Evolutionary conservation across 2,888 invertebrate genomes (phyloP).

Genomic region (Drosophila pegasa): DNA sequence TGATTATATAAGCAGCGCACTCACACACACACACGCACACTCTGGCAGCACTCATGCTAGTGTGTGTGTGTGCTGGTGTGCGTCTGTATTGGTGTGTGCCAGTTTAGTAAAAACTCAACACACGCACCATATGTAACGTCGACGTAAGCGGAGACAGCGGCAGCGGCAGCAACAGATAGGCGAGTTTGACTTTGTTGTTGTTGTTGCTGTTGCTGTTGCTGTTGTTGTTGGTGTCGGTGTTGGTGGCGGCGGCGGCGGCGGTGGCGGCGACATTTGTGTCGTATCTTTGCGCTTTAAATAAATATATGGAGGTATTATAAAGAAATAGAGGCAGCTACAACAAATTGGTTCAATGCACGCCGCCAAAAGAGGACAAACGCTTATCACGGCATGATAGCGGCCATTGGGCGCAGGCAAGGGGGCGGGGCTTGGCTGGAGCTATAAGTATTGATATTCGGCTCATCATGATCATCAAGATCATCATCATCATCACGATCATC

Average conservation of each 20-base stretch:
- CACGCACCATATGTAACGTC: constrained; percentile 64
- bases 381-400: constrained; percentile 50
- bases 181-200: constrained; percentile 68
- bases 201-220: constrained; percentile 33
- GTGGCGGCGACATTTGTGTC: constrained; percentile 66
- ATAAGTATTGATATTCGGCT: too few species aligned
- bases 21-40: constrained; percentile 17
- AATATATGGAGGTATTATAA: constrained; percentile 78
- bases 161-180: constrained; percentile 58
- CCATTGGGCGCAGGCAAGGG: background rate
- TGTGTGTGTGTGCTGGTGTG: constrained; percentile 20
- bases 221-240: constrained; percentile 23
- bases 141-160: constrained; percentile 37
- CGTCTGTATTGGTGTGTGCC: constrained; percentile 68
- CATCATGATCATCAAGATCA: constrained; percentile 7
- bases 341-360: constrained; percentile 76
- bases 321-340: constrained; percentile 55
- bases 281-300: constrained; percentile 81
- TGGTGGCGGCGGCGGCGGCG: constrained; percentile 36
- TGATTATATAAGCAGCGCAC: constrained; percentile 70
- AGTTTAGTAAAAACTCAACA: constrained; percentile 76
- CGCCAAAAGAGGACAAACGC: constrained; percentile 54
- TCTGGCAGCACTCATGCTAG: constrained; percentile 3
- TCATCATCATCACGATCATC: constrained; percentile 3
- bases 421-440: too few species aligned